Evolutionary conservation across 2,888 invertebrate genomes (phyloP), one percentile per base, ranked within the genome.

Genomic region (Graphium colonna): DNA sequence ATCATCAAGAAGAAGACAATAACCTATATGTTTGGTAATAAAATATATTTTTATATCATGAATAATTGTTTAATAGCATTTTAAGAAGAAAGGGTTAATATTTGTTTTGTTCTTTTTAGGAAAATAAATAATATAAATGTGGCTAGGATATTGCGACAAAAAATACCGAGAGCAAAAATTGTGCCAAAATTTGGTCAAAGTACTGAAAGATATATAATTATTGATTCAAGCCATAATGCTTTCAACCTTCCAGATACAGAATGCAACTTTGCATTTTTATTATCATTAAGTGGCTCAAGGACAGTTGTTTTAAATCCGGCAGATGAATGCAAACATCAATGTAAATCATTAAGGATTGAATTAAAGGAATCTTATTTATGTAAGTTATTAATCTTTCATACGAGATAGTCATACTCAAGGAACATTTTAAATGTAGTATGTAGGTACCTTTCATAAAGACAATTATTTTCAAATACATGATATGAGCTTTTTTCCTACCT

Each of bases 171-270:
- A 61, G 95, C 96, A 1, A 78, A 83, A 57, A 92, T 93, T 64
- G 91, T 95, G 33, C 93, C 94, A 33, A 92, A 92, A 77, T 93
- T 94, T 79, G 94, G 95, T 5, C 93, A 94, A 68, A 94, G 94
- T 64, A 92, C 95, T 46, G 96, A 97, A 76, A 93, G 95, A 69
- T 95, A 92, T 78, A 90, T 95, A 52, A 91, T 97, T 49, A 94
- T 96, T 73, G 95, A 95, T 64, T 88, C 92, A 31, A 91, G 92
- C 68, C 92, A 94, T 50, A 83, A 89, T 17, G 79, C 90, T 18
- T 96, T 95, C 71, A 75, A 82, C 57, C 79, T 96, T 76, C 96
- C 96, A 8, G 93, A 94, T 67, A 94, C 95, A 9, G 96, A 96
- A 77, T 96, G 96, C 72, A 94, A 94, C 63, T 95, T 94, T 77